Conservation (phyloP, 2,797 vertebrate genomes). For the Bovichtus diacanthus region DNA sequence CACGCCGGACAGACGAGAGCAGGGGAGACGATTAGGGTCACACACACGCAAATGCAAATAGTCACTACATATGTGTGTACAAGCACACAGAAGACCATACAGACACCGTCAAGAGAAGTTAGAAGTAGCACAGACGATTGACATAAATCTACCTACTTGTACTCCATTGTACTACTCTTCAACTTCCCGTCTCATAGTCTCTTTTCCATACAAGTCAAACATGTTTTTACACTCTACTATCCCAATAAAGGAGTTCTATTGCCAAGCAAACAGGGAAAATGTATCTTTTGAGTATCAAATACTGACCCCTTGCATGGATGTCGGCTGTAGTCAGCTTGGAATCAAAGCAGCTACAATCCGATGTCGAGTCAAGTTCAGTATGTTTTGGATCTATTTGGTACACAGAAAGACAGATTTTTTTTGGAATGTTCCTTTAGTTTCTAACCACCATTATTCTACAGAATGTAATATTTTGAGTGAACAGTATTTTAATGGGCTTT, state of each 20-base stretch:
- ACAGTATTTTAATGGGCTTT: too few relatives aligned
- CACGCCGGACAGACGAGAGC: slow-evolving; percentile 56
- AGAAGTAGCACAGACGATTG: slow-evolving; percentile 13
- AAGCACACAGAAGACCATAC: not conserved
- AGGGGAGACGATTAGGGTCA: slow-evolving; percentile 44
- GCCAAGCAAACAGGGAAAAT: slow-evolving; percentile 22
- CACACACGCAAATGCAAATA: slow-evolving; percentile 57
- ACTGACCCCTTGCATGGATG: not conserved
- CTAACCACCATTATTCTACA: too few relatives aligned
- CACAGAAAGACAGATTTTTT: not conserved
- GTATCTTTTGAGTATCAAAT: slow-evolving; percentile 10
- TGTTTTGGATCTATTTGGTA: not conserved
- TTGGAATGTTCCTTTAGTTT: not conserved
- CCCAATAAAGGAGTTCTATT: slow-evolving; percentile 8
- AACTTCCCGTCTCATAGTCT: not conserved
- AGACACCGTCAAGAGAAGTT: slow-evolving; percentile 4
- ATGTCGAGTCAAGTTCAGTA: not conserved
- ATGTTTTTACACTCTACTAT: not conserved
- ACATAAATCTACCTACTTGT: slow-evolving; percentile 32
- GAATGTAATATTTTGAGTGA: too few relatives aligned
- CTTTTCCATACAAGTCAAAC: not conserved
- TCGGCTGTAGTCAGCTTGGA: not conserved
- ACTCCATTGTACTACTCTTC: not conserved
- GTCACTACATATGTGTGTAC: not conserved
- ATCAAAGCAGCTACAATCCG: not conserved